phyloP scores from a whole-genome alignment of 2,797 vertebrate genomes.

The Cyprinella venusta region DNA sequence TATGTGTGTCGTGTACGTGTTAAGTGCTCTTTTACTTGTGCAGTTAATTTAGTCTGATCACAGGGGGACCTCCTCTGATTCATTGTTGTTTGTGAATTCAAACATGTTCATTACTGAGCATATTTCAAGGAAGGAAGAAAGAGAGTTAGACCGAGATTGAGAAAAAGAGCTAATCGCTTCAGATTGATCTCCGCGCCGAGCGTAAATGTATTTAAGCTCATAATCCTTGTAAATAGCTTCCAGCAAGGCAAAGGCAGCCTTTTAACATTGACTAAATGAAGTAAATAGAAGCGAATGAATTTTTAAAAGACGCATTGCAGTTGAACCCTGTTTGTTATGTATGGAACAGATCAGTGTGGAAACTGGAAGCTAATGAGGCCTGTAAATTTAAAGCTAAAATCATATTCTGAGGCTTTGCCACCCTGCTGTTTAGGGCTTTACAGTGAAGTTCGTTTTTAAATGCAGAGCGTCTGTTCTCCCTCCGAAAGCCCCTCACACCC shows the following conservation, averaged over 20 bases:
- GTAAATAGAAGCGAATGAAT: slow-evolving; percentile 74
- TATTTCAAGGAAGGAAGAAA: slow-evolving; percentile 49
- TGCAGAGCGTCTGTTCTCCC: slow-evolving; percentile 91
- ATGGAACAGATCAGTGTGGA: slow-evolving; percentile 70
- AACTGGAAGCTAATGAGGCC: slow-evolving; percentile 84
- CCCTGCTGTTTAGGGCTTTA: slow-evolving; percentile 89
- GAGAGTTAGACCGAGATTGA: slow-evolving; percentile 57
- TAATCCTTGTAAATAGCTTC: slow-evolving; percentile 80
- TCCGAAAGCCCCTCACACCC: slow-evolving; percentile 84
- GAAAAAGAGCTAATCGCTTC: slow-evolving; percentile 61
- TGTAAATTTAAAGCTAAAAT: slow-evolving; percentile 76
- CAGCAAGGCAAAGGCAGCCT: slow-evolving; percentile 76
- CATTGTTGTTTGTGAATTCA: slow-evolving; percentile 56
- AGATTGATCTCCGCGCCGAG: slow-evolving; percentile 72
- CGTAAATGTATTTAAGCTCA: slow-evolving; percentile 73
- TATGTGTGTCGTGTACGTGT: slow-evolving; percentile 71
- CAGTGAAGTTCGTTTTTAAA: slow-evolving; percentile 84
- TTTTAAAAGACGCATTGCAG: slow-evolving; percentile 68
- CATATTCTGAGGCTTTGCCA: slow-evolving; percentile 83
- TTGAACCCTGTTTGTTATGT: slow-evolving; percentile 64
- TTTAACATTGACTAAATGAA: slow-evolving; percentile 78
- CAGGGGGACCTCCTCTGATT: slow-evolving; percentile 61
- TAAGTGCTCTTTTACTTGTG: slow-evolving; percentile 63
- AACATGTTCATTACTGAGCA: slow-evolving; percentile 51
- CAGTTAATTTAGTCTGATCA: slow-evolving; percentile 59